A percentile compares a stretch with the other conserved stretches of the same genome.
phyloP scores from a whole-genome alignment of 2,113 vertebrate species.

The Neolamprologus longior region DNA sequence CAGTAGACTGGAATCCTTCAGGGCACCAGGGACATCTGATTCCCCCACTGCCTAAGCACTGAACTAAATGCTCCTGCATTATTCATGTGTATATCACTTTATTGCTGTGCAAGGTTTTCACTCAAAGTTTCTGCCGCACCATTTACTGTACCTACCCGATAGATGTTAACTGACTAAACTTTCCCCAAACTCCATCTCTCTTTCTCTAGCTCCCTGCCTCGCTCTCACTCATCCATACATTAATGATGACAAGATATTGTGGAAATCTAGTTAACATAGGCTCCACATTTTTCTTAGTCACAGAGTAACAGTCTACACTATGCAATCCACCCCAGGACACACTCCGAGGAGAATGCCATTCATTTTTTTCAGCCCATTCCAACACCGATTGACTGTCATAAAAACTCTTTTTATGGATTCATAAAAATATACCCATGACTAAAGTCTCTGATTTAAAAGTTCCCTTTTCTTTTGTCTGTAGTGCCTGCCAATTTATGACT shows the following conservation, averaged over 20 bases:
- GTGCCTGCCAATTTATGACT: background rate
- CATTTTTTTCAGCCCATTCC: background rate
- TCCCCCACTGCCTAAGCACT: constrained; percentile 62
- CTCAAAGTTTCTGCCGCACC: constrained; percentile 55
- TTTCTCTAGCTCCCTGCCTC: background rate
- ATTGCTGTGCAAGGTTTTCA: constrained; percentile 70
- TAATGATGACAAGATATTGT: constrained; percentile 7
- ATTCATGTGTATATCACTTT: constrained; percentile 74
- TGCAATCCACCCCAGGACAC: background rate
- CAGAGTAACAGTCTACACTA: background rate
- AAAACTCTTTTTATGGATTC: background rate
- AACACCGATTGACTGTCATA: background rate
- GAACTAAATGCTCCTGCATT: constrained; percentile 73
- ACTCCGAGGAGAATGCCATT: background rate
- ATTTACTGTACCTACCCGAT: constrained; percentile 44
- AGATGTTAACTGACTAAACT: constrained; percentile 44
- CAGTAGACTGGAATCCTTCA: constrained; percentile 66
- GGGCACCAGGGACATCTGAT: constrained; percentile 67
- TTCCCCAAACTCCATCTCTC: background rate
- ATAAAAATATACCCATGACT: background rate
- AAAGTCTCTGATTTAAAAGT: background rate
- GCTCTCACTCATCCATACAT: background rate
- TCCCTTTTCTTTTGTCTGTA: background rate
- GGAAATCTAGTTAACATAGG: background rate
- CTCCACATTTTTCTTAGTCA: background rate